Evolutionary conservation across 1,140 invertebrate species (phyloP).

Genomic region (Meloidogyne floridensis): DNA sequence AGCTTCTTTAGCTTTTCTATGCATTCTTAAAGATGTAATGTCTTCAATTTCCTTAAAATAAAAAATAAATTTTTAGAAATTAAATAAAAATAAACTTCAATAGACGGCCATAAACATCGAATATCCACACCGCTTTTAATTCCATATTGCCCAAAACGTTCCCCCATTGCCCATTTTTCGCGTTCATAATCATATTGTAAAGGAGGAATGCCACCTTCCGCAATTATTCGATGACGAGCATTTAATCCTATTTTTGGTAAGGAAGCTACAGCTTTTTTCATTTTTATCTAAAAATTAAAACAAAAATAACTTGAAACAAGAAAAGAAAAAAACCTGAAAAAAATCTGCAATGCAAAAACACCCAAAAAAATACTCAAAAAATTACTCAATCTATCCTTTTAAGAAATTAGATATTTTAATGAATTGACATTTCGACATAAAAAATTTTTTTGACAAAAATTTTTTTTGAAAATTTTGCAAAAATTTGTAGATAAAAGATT

Average conservation of each 20-base stretch:
- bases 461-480: too few species aligned
- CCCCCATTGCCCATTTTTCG: constrained; percentile 40
- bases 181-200: constrained; percentile 58
- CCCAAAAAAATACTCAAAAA: too few species aligned
- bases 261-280: background rate
- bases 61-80: background rate
- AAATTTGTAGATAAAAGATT: too few species aligned
- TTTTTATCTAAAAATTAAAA: background rate
- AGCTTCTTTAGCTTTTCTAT: constrained; percentile 54
- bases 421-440: too few species aligned
- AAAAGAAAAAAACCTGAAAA: background rate
- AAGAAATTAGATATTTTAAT: too few species aligned
- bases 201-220: constrained; percentile 60
- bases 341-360: too few species aligned
- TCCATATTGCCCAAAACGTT: constrained; percentile 59
- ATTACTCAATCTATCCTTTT: too few species aligned
- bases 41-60: constrained; percentile 59
- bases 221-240: constrained; percentile 53
- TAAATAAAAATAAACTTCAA: constrained; percentile 46
- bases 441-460: too few species aligned
- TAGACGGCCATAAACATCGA: constrained; percentile 58
- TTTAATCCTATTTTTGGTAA: constrained; percentile 45
- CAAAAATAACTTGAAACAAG: background rate
- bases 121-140: constrained; percentile 56
- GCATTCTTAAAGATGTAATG: constrained; percentile 47